These are phyloP conservation scores for Fregata magnificens DNA, from an alignment of 2,113 vertebrate genomes.

Conservation along the genomic window DNA sequence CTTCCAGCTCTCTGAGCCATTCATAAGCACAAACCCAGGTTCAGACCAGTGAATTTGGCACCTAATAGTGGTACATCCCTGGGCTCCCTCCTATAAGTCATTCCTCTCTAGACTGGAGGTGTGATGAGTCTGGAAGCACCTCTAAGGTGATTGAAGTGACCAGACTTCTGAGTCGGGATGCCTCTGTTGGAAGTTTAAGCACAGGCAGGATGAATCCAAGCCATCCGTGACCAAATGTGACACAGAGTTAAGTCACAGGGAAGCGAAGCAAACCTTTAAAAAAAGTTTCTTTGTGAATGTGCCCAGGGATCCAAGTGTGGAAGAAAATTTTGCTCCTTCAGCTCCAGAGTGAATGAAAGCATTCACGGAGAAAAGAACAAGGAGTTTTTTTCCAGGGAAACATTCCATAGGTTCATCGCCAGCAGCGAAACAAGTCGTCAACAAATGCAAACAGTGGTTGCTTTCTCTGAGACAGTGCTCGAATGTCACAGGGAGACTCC, in stretches of 20 bases:
- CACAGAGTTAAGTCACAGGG: background rate
- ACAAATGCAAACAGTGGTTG: conserved; percentile 34
- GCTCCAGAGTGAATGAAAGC: conserved; percentile 44
- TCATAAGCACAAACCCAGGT: background rate
- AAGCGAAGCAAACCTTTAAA: conserved; percentile 14
- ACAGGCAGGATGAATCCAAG: background rate
- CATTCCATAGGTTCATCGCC: conserved; percentile 50
- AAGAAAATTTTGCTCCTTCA: conserved; percentile 38
- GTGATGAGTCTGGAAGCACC: background rate
- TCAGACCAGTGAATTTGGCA: background rate
- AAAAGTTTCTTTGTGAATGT: conserved; percentile 2
- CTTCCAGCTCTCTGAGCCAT: background rate
- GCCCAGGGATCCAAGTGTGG: conserved; percentile 5
- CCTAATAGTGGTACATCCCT: background rate
- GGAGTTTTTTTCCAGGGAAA: conserved; percentile 32
- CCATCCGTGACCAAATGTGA: background rate
- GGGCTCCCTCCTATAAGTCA: background rate
- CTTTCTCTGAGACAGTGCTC: background rate
- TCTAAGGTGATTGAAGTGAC: background rate
- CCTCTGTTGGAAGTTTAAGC: background rate
- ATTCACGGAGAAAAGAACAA: conserved; percentile 40
- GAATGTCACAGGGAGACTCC: background rate
- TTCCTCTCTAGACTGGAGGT: background rate
- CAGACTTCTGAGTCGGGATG: background rate
- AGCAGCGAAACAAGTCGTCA: conserved; percentile 17